Base-by-base conservation (phyloP, 1,140 invertebrate species). In the Frieseomelitta varia region DNA sequence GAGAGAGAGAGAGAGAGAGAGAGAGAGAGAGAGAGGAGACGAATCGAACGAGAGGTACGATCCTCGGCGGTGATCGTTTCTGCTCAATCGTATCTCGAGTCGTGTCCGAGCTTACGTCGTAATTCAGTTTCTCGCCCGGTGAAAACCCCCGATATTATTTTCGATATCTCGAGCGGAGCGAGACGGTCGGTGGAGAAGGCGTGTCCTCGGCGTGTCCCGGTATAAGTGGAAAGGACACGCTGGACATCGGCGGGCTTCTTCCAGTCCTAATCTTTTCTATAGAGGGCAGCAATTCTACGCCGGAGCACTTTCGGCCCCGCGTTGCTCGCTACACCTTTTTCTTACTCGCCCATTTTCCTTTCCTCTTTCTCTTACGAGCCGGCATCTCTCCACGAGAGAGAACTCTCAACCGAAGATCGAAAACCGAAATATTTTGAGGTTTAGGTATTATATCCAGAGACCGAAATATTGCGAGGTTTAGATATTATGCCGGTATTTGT, bases 101-200 rank as follows among this genome's bases (percentile, higher is more conserved):
- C 90, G 91, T 90, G 91, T 90, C 39, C 89, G 87, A 85, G 90
- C 88, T 80, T 87, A 79, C 85, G 87, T 89, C 90, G 90, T 92
- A 94, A 93, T 92, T 94, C 90, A 91, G 90, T 93, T 92, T 93
- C 82, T 78, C 77, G 74, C 73, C 78, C 87, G 85, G 24, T 12
- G 58, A 61, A 88, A 88, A 90, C 79, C 85, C 89, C 76, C 84
- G 91, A 91, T 94, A 93, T 94, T 93, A 93, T 93, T 93, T 94
- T 93, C 91, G 92, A 90, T 91, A 90, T 93, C 90, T 91, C 81
- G 58, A 47, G 39, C 39, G 39, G 39, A 47, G 39, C 39, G 68
- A 73, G 56, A 74, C 19, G 39, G 39, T 6, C 4, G 39, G 68
- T 58, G 51, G 30, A 82, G 77, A 47, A 80, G 86, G 39, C 55